Evolutionary conservation across 2,113 vertebrate genomes (phyloP).

Genomic region (Thryonomys swinderianus): DNA sequence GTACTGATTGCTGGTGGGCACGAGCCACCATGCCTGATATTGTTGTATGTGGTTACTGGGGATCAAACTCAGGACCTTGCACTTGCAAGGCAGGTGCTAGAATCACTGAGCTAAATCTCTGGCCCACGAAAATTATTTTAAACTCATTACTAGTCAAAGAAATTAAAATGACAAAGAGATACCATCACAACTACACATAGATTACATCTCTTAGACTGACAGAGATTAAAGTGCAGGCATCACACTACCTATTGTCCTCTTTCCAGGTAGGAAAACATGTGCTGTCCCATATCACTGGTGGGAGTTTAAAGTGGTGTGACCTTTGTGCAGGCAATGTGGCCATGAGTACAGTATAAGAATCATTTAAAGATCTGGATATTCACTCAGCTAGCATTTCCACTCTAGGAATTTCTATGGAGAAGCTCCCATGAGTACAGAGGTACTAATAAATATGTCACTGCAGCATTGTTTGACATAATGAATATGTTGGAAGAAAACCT

Average conservation of each 20-base stretch:
- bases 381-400: slow-evolving; percentile 1
- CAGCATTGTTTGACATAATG: not conserved
- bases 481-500: not conserved
- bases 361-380: not conserved
- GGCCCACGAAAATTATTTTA: slow-evolving; percentile 23
- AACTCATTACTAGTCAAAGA: not conserved
- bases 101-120: too few relatives aligned
- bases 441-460: not conserved
- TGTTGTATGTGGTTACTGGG: too few relatives aligned
- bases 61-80: too few relatives aligned
- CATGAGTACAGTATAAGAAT: not conserved
- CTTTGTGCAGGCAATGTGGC: slow-evolving; percentile 38
- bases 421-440: not conserved
- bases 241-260: not conserved
- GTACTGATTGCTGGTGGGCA: too few relatives aligned
- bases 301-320: slow-evolving; percentile 20
- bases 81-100: too few relatives aligned
- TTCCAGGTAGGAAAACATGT: not conserved
- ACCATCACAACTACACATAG: not conserved
- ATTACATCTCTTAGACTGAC: not conserved
- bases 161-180: slow-evolving; percentile 61
- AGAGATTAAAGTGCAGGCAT: not conserved
- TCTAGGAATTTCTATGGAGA: slow-evolving; percentile 34
- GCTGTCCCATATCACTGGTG: accelerated
- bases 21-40: too few relatives aligned